A percentile compares a stretch with the other conserved stretches of the same genome.
Evolutionary conservation across 2,888 invertebrate genomes (phyloP).

Genomic region (Kuschelorhynchus macadamiae): DNA sequence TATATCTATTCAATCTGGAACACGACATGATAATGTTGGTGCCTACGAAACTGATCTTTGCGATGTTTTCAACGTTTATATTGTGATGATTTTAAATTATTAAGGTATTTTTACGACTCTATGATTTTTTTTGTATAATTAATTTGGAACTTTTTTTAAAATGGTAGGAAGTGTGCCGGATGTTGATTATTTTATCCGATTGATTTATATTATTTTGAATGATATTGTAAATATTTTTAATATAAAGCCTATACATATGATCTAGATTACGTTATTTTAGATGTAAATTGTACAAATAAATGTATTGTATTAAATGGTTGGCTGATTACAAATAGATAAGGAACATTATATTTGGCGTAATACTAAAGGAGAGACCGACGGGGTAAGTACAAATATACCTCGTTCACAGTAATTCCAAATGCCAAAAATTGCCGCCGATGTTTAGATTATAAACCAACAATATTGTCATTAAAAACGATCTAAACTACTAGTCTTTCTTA

Average conservation of each 20-base stretch:
- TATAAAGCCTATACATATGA: constrained; percentile 41
- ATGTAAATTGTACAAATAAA: constrained; percentile 37
- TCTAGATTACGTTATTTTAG: constrained; percentile 37
- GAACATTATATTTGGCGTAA: no score
- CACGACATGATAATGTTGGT: neutral
- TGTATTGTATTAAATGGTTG: constrained; percentile 15
- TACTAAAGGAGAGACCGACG: no score
- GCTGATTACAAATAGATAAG: no score
- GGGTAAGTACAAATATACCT: no score
- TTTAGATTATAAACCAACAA: no score
- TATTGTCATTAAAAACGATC: no score
- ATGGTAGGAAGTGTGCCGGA: constrained; percentile 16
- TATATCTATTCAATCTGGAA: no score
- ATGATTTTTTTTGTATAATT: constrained; percentile 34
- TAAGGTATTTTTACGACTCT: constrained; percentile 33
- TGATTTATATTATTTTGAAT: constrained; percentile 38
- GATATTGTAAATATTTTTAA: constrained; percentile 48
- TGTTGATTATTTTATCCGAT: constrained; percentile 31
- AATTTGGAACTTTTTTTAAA: constrained; percentile 12
- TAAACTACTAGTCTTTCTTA: no score
- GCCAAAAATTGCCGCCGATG: no score
- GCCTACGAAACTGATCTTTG: constrained; percentile 14
- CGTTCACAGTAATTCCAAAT: no score
- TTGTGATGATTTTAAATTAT: constrained; percentile 47
- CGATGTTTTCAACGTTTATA: constrained; percentile 30